Conservation (phyloP, 2,888 invertebrate genomes). For the Diarsia brunnea region DNA sequence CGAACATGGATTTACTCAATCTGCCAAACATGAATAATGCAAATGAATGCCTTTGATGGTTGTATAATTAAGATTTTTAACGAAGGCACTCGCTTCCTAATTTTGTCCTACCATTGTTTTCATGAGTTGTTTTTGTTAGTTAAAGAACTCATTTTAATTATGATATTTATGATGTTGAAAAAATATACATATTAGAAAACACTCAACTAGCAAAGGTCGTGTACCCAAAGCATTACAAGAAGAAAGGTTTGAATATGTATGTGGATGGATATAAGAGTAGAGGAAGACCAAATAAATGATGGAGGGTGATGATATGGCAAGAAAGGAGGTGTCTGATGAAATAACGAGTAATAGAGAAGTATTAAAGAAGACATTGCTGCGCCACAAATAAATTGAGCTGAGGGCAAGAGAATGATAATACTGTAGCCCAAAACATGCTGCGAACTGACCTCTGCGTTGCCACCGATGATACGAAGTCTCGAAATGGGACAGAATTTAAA, state of each 20-base stretch:
- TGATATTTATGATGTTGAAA: not conserved
- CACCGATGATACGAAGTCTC: not conserved
- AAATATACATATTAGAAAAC: not conserved
- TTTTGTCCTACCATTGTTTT: not conserved
- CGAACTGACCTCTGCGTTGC: not conserved
- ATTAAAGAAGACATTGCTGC: too few relatives aligned
- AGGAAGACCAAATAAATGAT: too few relatives aligned
- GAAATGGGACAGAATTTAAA: not conserved
- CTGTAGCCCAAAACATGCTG: not conserved
- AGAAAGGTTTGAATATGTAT: too few relatives aligned
- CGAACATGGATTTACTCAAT: conserved; percentile 29
- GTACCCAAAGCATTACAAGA: not conserved
- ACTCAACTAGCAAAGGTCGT: not conserved
- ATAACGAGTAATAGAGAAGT: too few relatives aligned
- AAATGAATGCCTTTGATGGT: conserved; percentile 37
- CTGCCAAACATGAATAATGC: conserved; percentile 37
- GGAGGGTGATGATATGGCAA: too few relatives aligned
- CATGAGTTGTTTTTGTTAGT: conserved; percentile 3
- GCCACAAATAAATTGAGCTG: too few relatives aligned
- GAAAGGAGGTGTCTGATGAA: too few relatives aligned
- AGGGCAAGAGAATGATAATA: too few relatives aligned
- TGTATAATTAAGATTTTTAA: conserved; percentile 42
- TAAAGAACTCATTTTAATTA: not conserved
- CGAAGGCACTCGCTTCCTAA: conserved; percentile 26
- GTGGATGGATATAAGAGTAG: too few relatives aligned